Conservation (phyloP, 2,888 invertebrate species). For the Ormyrus thymus region DNA sequence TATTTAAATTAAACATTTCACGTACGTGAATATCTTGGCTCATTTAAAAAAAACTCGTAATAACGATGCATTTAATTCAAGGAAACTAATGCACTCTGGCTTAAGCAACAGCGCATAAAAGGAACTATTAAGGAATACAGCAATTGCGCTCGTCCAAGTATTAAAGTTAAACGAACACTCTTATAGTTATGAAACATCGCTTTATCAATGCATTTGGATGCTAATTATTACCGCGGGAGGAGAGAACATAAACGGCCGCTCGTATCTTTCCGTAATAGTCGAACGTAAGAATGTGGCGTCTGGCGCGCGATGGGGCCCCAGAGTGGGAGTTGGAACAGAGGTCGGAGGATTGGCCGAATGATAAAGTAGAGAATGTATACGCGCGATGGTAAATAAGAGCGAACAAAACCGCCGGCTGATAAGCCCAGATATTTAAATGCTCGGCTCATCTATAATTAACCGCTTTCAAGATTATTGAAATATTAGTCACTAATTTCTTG, state of each 20-base stretch:
- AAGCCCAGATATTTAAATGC: conserved; percentile 33
- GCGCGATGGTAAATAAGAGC: conserved; percentile 20
- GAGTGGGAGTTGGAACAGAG: background rate
- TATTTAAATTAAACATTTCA: no score
- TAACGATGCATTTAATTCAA: no score
- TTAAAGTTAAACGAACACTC: no score
- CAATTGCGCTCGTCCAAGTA: no score
- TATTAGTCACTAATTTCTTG: background rate
- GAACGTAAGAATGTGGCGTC: background rate
- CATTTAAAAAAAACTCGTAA: no score
- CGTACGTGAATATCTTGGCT: no score
- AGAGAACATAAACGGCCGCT: no score
- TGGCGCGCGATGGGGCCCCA: background rate
- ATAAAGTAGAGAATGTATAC: conserved; percentile 11
- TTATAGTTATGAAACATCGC: background rate
- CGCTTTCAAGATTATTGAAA: conserved; percentile 11
- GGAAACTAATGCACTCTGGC: no score
- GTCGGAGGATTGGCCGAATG: conserved; percentile 18
- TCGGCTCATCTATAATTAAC: conserved; percentile 32
- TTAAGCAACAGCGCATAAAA: no score
- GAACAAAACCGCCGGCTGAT: conserved; percentile 18
- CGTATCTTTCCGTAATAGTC: background rate
- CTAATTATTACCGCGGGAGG: conserved; percentile 13
- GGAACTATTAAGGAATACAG: no score
- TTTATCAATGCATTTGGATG: background rate